Conservation (phyloP, 2,888 invertebrate species). For the Pimpla rufipes region DNA sequence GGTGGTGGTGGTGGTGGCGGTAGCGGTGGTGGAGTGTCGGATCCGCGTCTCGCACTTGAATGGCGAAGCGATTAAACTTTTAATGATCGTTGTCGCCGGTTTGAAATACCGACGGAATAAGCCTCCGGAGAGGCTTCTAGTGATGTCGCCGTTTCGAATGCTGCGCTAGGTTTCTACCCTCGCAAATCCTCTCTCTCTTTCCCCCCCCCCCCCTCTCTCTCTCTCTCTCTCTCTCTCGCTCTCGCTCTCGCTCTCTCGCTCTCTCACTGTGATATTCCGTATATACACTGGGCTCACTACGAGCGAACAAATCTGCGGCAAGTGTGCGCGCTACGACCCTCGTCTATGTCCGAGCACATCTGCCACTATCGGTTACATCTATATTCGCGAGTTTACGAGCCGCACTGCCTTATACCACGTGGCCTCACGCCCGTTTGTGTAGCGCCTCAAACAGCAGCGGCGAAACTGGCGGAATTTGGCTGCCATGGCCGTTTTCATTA, state of each 20-base stretch:
- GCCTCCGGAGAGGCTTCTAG: conserved; percentile 70
- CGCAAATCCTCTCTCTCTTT: conserved; percentile 11
- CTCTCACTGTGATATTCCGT: conserved; percentile 1
- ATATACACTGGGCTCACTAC: conserved; percentile 20
- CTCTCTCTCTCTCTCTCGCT: conserved; percentile 17
- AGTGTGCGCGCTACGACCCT: conserved; percentile 19
- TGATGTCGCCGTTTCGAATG: conserved; percentile 58
- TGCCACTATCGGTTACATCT: conserved; percentile 29
- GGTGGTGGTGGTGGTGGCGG: too few species aligned
- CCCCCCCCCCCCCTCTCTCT: conserved; percentile 5
- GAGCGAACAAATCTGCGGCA: conserved; percentile 39
- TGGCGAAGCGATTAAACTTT: conserved; percentile 82
- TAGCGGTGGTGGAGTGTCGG: conserved; percentile 73
- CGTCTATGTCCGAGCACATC: conserved; percentile 36
- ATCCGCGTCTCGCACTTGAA: conserved; percentile 77
- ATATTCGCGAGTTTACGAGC: conserved; percentile 38
- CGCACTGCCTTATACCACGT: not conserved
- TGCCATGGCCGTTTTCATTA: not conserved
- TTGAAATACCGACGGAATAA: conserved; percentile 78
- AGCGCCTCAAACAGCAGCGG: not conserved
- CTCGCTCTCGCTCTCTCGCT: too few species aligned
- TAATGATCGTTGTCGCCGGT: conserved; percentile 82
- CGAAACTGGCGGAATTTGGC: not conserved
- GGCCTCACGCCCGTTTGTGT: not conserved
- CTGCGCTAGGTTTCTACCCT: conserved; percentile 68